Conservation (phyloP, 2,113 vertebrate species). For the Myxocyprinus asiaticus region DNA sequence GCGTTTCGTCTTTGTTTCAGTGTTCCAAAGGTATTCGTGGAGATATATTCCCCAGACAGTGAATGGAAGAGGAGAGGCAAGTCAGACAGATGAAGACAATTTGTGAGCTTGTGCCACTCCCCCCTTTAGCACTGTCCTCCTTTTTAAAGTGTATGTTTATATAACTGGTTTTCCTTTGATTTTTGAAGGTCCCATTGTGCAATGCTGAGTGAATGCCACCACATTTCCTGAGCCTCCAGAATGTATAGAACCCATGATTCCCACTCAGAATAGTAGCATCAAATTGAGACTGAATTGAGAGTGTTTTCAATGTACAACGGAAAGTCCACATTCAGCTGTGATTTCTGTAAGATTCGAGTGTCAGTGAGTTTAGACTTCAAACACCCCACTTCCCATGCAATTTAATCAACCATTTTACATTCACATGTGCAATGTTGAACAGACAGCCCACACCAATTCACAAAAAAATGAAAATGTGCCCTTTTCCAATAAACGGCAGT, state of each 20-base stretch:
- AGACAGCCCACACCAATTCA: background rate
- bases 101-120: conserved; percentile 42
- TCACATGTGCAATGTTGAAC: background rate
- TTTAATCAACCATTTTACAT: background rate
- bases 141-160: conserved; percentile 53
- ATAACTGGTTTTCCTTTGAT: conserved; percentile 56
- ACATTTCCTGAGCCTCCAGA: conserved; percentile 15
- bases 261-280: background rate
- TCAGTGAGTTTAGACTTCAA: background rate
- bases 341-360: background rate
- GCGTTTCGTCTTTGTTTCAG: conserved; percentile 27
- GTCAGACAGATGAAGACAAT: conserved; percentile 60
- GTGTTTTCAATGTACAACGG: background rate
- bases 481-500: conserved; percentile 26
- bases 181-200: conserved; percentile 47
- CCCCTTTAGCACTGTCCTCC: conserved; percentile 17
- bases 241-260: conserved; percentile 9
- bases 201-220: conserved; percentile 32
- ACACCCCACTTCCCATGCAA: background rate
- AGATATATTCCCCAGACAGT: conserved; percentile 53
- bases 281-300: background rate
- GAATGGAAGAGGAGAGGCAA: conserved; percentile 43
- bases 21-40: conserved; percentile 43
- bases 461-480: background rate
- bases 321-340: background rate